Base-by-base conservation (phyloP, 2,113 vertebrate species). In the Neopipo cinnamomea region DNA sequence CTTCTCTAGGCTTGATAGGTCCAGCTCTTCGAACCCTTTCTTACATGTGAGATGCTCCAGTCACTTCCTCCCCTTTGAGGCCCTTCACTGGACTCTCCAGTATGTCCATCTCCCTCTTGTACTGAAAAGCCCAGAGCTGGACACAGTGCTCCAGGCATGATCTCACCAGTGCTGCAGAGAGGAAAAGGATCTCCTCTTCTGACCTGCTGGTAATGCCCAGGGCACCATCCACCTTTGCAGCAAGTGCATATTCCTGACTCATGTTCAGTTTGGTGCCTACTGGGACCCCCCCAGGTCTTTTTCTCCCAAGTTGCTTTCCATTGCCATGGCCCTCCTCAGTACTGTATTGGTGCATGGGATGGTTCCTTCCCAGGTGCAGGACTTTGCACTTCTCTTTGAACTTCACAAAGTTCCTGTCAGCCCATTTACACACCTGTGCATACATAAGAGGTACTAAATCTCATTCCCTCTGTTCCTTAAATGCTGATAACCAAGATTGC, bases 311-410 rank as follows among this genome's bases (percentile, higher is more conserved):
- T 23, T 49, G 8, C 42, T n/a, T 59, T 24, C 24, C 52, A 35
- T 16, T 7, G 20, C 14, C 4, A 1, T 5, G 1, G 53, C 21
- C 24, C 21, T 33, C 24, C 21, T 33, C 50, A 74, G n/a, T 30
- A 37, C 49, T 0, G 0, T 4, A 14, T 0, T 11, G 11, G 14
- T 19, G 7, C 35, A 46, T 3, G 12, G 37, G 6, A 17, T 2
- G 42, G 15, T 2, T 66, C 50, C 42, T 80, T 12, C 35, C 39
- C 31, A 46, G 27, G 3, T 21, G 23, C 22, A 87, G 22, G 18
- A 52, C 46, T 56, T 8, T 3, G 14, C 12, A 18, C 22, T 42
- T 15, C 23, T 53, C 39, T 6, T 10, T 50, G 4, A 59, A 13
- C 11, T 46, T 73, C 31, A 2, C 7, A 9, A 70, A 7, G 31